These are phyloP conservation scores for Holocentrus rufus DNA, from an alignment of 2,797 vertebrate genomes.

Conservation along the genomic window DNA sequence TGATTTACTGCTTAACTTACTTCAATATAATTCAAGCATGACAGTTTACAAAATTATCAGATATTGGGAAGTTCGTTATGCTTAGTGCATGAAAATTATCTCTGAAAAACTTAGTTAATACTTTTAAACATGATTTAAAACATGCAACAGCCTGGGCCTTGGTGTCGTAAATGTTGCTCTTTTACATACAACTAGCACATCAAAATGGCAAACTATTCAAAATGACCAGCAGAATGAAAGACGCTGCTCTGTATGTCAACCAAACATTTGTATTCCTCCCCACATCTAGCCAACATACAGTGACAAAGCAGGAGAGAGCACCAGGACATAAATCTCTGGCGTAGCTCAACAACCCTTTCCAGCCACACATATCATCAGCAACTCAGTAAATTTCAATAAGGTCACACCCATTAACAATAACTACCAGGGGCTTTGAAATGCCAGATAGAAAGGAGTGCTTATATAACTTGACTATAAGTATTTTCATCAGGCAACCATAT, in stretches of 20 bases:
- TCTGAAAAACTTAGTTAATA: too few species aligned
- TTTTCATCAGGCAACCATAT: background rate
- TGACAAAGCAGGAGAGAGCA: background rate
- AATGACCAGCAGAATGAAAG: slow-evolving; percentile 8
- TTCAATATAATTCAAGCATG: too few species aligned
- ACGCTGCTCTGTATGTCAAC: slow-evolving; percentile 1
- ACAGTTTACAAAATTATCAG: too few species aligned
- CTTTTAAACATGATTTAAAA: slow-evolving; percentile 46
- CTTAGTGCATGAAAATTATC: slow-evolving; percentile 19
- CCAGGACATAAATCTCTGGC: slow-evolving; percentile 32
- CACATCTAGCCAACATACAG: background rate
- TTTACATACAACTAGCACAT: slow-evolving; percentile 19
- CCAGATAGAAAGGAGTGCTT: slow-evolving; percentile 1
- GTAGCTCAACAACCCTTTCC: slow-evolving; percentile 6
- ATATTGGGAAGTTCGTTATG: slow-evolving; percentile 18
- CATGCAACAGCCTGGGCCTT: slow-evolving; percentile 40
- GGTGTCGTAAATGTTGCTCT: slow-evolving; percentile 49
- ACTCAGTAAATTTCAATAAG: slow-evolving; percentile 35
- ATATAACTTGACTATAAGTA: background rate
- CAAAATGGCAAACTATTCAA: slow-evolving; percentile 10
- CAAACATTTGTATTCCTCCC: slow-evolving; percentile 1
- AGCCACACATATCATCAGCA: slow-evolving; percentile 34
- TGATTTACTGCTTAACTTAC: too few species aligned
- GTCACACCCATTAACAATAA: slow-evolving; percentile 18
- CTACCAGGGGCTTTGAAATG: slow-evolving; percentile 3